These are phyloP conservation scores for Harpagifer antarcticus DNA, from an alignment of 2,797 vertebrate species.

Conservation along the genomic window DNA sequence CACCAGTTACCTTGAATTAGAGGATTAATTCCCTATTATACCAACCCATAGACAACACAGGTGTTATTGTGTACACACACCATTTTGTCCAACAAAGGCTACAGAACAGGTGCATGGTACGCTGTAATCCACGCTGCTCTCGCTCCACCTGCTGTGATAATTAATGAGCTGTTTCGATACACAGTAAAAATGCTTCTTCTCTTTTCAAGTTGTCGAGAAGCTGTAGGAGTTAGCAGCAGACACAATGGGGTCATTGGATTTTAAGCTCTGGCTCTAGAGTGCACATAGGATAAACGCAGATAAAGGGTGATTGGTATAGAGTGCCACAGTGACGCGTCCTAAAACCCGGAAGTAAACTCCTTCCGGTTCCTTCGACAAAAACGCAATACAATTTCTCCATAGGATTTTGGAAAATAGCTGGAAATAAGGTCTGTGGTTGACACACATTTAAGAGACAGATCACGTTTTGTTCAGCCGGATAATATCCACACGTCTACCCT, in stretches of 20 bases:
- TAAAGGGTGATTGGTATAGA: constrained; percentile 20
- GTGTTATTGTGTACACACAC: constrained; percentile 66
- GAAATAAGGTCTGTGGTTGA: no score
- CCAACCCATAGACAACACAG: constrained; percentile 49
- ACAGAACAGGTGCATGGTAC: constrained; percentile 69
- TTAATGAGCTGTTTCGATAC: constrained; percentile 74
- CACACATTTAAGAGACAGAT: no score
- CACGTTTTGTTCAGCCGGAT: no score
- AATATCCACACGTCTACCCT: no score
- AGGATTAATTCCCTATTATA: constrained; percentile 47
- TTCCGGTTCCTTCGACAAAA: no score
- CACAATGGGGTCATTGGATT: constrained; percentile 64
- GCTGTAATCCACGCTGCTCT: constrained; percentile 61
- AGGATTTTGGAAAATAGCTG: no score
- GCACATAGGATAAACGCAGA: constrained; percentile 32
- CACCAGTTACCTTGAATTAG: constrained; percentile 42
- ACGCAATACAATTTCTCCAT: no score
- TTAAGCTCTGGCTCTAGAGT: constrained; percentile 30
- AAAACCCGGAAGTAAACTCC: no score
- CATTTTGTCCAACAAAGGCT: constrained; percentile 69
- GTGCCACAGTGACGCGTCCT: no score
- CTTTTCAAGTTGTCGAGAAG: constrained; percentile 39
- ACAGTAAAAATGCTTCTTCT: constrained; percentile 48
- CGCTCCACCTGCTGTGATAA: constrained; percentile 79
- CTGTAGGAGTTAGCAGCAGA: constrained; percentile 50